Evolutionary conservation across 2,888 invertebrate genomes (phyloP).

Genomic region (Baccha elongata): DNA sequence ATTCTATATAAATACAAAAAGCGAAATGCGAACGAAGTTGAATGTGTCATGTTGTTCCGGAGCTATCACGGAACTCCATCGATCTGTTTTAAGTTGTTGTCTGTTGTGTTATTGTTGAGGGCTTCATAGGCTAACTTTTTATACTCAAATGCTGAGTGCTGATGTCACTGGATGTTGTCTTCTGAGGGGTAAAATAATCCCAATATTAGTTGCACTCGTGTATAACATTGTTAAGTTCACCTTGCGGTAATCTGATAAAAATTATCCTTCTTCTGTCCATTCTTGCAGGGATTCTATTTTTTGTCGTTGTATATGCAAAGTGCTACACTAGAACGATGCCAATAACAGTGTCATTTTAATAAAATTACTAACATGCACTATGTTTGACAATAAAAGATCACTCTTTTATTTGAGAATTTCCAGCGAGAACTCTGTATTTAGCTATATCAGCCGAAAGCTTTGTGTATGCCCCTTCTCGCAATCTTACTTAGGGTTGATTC

Average conservation of each 20-base stretch:
- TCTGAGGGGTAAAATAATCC: conserved; percentile 63
- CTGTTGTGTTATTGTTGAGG: conserved; percentile 34
- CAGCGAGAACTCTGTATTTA: no score
- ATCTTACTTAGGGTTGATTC: no score
- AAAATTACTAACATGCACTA: background rate
- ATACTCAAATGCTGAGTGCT: conserved; percentile 47
- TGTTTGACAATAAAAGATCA: conserved; percentile 1
- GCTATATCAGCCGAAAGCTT: no score
- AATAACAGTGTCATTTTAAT: conserved; percentile 41
- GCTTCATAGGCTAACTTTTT: conserved; percentile 18
- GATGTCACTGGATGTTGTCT: conserved; percentile 40
- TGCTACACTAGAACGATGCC: conserved; percentile 21
- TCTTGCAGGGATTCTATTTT: conserved; percentile 4
- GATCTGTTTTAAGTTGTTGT: conserved; percentile 39
- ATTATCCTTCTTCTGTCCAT: conserved; percentile 44
- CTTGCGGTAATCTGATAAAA: conserved; percentile 68
- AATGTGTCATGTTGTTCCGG: conserved; percentile 67
- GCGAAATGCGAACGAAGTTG: conserved; percentile 51
- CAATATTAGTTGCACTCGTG: conserved; percentile 65
- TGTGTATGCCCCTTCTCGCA: no score
- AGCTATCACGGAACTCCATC: conserved; percentile 66
- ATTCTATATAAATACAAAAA: conserved; percentile 33
- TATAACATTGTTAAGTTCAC: conserved; percentile 53
- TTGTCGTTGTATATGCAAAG: conserved; percentile 31
- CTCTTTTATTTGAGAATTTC: no score